Conservation (phyloP, 2,888 invertebrate species). For the Lymantria monacha region DNA sequence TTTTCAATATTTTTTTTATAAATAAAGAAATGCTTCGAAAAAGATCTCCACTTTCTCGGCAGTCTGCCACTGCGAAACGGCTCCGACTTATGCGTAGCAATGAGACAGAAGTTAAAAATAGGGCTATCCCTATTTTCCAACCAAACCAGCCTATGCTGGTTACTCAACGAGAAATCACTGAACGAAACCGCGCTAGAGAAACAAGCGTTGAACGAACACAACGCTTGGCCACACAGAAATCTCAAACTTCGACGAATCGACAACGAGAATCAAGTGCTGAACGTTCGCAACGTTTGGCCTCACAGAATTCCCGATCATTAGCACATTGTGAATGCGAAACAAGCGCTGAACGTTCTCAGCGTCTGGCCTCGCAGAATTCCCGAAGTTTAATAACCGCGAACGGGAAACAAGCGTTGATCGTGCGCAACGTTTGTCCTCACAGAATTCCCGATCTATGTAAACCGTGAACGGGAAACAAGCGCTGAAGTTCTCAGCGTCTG, state of each 20-base stretch:
- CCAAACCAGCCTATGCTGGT: neutral
- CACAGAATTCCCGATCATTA: neutral
- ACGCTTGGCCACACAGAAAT: neutral
- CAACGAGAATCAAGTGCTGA: neutral
- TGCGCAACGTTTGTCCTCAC: too few relatives aligned
- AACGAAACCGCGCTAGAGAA: neutral
- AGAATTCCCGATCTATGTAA: too few relatives aligned
- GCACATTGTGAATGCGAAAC: neutral
- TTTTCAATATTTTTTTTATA: too few relatives aligned
- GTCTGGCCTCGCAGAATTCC: too few relatives aligned
- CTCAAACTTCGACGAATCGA: neutral
- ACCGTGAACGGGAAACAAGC: too few relatives aligned
- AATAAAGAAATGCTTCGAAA: too few relatives aligned
- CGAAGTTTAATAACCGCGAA: too few relatives aligned
- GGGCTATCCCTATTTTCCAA: too few relatives aligned
- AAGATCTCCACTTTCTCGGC: too few relatives aligned
- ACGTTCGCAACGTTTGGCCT: neutral
- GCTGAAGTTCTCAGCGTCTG: too few relatives aligned
- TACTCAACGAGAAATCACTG: conserved; percentile 1
- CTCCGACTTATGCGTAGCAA: neutral
- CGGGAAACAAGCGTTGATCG: too few relatives aligned
- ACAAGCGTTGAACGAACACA: neutral
- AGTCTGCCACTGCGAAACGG: too few relatives aligned
- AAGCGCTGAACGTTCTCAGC: neutral
- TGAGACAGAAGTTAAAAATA: neutral